Percentiles rank a stretch among this genome's conserved stretches.
Conservation (phyloP, 1,140 invertebrate species). For the Venustaconcha ellipsiformis region DNA sequence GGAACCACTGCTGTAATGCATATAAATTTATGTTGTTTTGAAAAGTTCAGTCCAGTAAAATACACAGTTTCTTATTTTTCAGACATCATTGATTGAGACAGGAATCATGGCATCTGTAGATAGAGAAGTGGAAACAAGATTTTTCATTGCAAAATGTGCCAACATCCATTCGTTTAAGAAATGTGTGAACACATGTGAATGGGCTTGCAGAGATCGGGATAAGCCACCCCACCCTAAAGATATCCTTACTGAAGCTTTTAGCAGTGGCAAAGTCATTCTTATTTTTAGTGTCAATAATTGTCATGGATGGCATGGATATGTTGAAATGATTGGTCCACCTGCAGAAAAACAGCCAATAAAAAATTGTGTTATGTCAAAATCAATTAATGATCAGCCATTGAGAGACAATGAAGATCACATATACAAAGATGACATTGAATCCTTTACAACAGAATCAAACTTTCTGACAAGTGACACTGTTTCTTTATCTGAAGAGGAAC, state of each 20-base stretch:
- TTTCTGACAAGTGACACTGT: no score
- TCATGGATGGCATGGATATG: slow-evolving; percentile 61
- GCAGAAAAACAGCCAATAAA: background rate
- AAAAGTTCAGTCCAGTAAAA: no score
- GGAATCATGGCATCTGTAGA: background rate
- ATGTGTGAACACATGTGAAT: slow-evolving; percentile 35
- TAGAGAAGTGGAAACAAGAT: slow-evolving; percentile 20
- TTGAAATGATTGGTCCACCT: slow-evolving; percentile 28
- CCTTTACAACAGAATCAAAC: no score
- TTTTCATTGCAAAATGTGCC: slow-evolving; percentile 56
- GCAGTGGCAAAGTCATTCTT: slow-evolving; percentile 41
- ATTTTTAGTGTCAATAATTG: slow-evolving; percentile 60
- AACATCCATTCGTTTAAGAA: slow-evolving; percentile 41
- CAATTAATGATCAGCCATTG: no score
- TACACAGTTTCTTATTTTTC: no score
- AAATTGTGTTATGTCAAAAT: background rate
- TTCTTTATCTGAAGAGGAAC: no score
- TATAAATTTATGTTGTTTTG: no score
- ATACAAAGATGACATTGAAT: background rate
- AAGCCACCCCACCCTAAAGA: slow-evolving; percentile 45
- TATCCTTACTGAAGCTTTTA: slow-evolving; percentile 35
- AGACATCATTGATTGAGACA: no score
- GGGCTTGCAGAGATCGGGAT: slow-evolving; percentile 51
- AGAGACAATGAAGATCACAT: background rate
- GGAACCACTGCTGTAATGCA: no score